These are phyloP conservation scores for Caenorhabditis wallacei DNA, from an alignment of 2,888 invertebrate genomes.

Conservation along the genomic window DNA sequence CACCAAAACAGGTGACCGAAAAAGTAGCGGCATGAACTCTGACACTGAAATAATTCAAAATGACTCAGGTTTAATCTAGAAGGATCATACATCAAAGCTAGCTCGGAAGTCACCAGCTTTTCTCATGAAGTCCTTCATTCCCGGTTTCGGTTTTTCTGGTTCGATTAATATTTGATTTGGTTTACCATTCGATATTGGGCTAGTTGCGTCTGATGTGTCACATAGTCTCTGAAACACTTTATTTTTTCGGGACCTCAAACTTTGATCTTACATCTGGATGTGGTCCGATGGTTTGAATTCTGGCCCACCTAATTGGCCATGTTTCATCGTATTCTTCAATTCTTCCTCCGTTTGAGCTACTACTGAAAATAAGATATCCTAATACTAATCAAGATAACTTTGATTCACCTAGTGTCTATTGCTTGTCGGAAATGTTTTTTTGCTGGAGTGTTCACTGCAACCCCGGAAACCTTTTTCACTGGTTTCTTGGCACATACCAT, in stretches of 20 bases:
- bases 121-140: conserved; percentile 26
- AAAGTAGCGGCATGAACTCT: conserved; percentile 24
- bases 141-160: conserved; percentile 24
- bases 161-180: background rate
- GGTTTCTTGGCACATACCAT: conserved; percentile 73
- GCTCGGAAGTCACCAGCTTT: conserved; percentile 47
- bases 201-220: conserved; percentile 38
- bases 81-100: conserved; percentile 22
- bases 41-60: conserved; percentile 21
- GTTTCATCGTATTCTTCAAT: conserved; percentile 81
- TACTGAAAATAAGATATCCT: conserved; percentile 29
- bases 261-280: conserved; percentile 47
- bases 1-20: conserved; percentile 55
- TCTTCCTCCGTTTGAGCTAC: conserved; percentile 70
- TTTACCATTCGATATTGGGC: conserved; percentile 37
- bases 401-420: conserved; percentile 70
- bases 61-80: too few relatives aligned
- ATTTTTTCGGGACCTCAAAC: background rate
- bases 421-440: conserved; percentile 70
- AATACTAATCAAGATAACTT: background rate
- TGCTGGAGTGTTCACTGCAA: conserved; percentile 70
- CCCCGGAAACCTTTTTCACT: conserved; percentile 58
- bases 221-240: conserved; percentile 23
- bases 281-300: conserved; percentile 65
- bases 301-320: conserved; percentile 81